phyloP scores from a whole-genome alignment of 2,888 invertebrate genomes.

The Julus scanicus region DNA sequence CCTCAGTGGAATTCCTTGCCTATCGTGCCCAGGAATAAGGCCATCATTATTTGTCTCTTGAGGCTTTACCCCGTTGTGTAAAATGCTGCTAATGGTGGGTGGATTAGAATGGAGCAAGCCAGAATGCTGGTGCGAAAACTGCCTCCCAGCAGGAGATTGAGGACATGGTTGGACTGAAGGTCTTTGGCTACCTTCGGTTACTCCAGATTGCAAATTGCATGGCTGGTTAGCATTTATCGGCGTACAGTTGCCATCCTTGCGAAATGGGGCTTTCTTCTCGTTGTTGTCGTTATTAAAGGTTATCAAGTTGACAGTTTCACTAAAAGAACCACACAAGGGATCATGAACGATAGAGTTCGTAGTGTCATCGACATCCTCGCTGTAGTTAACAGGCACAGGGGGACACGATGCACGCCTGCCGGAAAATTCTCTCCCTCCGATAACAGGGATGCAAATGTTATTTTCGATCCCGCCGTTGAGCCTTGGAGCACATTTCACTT shows the following conservation, averaged over 20 bases:
- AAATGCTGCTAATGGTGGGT: not conserved
- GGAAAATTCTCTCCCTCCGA: not conserved
- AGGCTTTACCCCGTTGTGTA: not conserved
- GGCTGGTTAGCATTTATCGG: slow-evolving; percentile 10
- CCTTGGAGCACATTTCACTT: not conserved
- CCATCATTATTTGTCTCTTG: not conserved
- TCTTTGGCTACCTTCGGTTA: not conserved
- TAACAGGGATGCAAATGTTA: not conserved
- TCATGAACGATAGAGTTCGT: not conserved
- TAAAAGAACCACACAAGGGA: not conserved
- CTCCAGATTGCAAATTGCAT: not conserved
- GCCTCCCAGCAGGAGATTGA: not conserved
- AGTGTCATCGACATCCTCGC: not conserved
- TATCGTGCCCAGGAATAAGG: slow-evolving; percentile 68
- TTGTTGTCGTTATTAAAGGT: slow-evolving; percentile 9
- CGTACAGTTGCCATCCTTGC: not conserved
- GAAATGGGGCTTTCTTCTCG: slow-evolving; percentile 6
- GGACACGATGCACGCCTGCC: not conserved
- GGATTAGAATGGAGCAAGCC: not conserved
- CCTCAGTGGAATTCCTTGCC: slow-evolving; percentile 76
- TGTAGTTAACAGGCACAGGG: slow-evolving; percentile 22
- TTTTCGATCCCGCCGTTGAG: slow-evolving; percentile 18
- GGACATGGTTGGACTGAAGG: not conserved
- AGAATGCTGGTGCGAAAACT: not conserved
- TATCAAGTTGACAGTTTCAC: not conserved